A percentile compares a stretch with the other conserved stretches of the same genome.
Evolutionary conservation across 2,888 invertebrate genomes (phyloP).

Genomic region (Netelia inedita): DNA sequence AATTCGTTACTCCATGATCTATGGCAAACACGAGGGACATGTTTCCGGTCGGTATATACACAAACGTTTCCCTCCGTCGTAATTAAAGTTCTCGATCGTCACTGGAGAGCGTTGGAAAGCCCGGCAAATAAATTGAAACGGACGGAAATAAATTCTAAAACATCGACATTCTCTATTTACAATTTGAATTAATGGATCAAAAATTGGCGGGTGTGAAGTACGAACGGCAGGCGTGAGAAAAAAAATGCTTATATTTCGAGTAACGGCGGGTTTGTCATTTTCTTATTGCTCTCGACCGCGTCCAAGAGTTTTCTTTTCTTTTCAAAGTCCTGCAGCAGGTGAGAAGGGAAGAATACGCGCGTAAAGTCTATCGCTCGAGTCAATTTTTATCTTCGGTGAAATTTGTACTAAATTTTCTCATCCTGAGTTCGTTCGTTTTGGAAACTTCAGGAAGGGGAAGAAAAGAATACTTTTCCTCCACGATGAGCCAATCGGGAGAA

Average conservation of each 20-base stretch:
- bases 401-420: slow-evolving; percentile 58
- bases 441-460: neutral
- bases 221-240: neutral
- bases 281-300: neutral
- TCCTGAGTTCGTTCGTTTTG: slow-evolving; percentile 6
- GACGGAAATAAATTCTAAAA: neutral
- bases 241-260: neutral
- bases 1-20: slow-evolving; percentile 50
- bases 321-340: neutral
- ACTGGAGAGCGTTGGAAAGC: neutral
- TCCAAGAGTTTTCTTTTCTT: too few species aligned
- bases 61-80: slow-evolving; percentile 39
- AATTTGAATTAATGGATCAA: neutral
- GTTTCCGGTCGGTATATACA: slow-evolving; percentile 66
- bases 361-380: neutral
- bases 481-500: neutral
- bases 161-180: neutral
- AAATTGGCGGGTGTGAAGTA: neutral
- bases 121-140: neutral
- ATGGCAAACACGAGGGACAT: slow-evolving; percentile 37
- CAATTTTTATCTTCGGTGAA: neutral
- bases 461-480: neutral
- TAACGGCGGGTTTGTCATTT: neutral
- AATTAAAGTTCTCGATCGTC: neutral
- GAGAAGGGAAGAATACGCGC: neutral